A percentile compares a stretch with the other conserved stretches of the same genome.
Evolutionary conservation across 2,888 invertebrate genomes (phyloP).

Genomic region (Dicycla oo): DNA sequence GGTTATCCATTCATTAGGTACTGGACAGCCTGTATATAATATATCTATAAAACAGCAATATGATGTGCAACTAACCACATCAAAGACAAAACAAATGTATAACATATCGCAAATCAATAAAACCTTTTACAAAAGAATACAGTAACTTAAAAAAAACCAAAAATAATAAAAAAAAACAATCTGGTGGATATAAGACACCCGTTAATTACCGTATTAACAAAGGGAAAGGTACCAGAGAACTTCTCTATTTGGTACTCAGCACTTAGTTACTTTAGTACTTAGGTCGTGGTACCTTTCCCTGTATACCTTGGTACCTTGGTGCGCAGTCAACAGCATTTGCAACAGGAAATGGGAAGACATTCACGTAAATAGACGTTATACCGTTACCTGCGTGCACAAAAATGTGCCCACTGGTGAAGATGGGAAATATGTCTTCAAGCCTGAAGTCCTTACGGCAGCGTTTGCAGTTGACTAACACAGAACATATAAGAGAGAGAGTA

Average conservation of each 20-base stretch:
- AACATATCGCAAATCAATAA: slow-evolving; percentile 24
- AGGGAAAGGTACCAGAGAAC: slow-evolving; percentile 34
- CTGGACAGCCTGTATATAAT: too few species aligned
- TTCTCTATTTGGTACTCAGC: background rate
- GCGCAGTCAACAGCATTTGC: slow-evolving; percentile 47
- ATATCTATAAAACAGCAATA: too few species aligned
- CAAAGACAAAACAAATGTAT: background rate
- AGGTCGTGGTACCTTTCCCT: slow-evolving; percentile 22
- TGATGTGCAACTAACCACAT: background rate
- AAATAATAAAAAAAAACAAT: slow-evolving; percentile 6
- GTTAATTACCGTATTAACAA: slow-evolving; percentile 4
- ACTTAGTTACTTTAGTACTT: background rate
- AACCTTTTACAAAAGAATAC: background rate
- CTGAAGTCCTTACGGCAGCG: slow-evolving; percentile 36
- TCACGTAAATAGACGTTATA: slow-evolving; percentile 37
- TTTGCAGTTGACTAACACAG: slow-evolving; percentile 54
- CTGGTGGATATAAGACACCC: slow-evolving; percentile 12
- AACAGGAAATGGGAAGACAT: slow-evolving; percentile 58
- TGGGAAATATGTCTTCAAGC: background rate
- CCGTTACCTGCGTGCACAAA: slow-evolving; percentile 25
- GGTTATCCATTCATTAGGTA: too few species aligned
- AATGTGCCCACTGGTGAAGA: slow-evolving; percentile 1
- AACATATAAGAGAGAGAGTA: slow-evolving; percentile 56
- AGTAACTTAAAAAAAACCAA: background rate
- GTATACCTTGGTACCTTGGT: slow-evolving; percentile 27